Evolutionary conservation across 2,113 vertebrate genomes (phyloP), one percentile per base, ranked within the genome.

Genomic region (Podiceps cristatus): DNA sequence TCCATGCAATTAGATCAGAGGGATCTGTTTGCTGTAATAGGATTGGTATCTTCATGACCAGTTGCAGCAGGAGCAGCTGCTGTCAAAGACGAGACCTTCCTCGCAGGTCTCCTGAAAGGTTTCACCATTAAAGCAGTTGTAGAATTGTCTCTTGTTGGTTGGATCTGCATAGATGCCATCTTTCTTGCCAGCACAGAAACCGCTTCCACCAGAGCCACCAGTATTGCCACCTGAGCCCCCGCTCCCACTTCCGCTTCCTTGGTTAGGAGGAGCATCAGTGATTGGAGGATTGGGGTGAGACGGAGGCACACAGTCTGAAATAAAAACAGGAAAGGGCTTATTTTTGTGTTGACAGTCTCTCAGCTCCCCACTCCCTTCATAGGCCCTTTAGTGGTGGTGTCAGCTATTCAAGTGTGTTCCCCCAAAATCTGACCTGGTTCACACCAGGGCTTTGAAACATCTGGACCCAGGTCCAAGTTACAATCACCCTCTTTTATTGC

Each of bases 51-150:
- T 76, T 96, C 56, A 86, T 7, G 97, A 42, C 98, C 98, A 98
- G 96, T 98, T 98, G 94, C 98, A 99, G 96, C 98, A 99, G n/a
- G 75, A 75, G 87, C 98, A 99, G 93, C 68, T 93, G 63, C 85
- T 0, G 18, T 99, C 97, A 19, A 98, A 99, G 76, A 99, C 96
- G 17, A 98, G 97, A 3, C 97, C 93, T 0, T 12, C 0, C 6
- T 75, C 52, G 33, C 98, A 98, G 40, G 95, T 62, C 80, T 98
- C 47, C 45, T 24, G 0, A 4, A 97, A 97, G 25, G 95, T 97
- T 13, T 71, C 1, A 4, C 98, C 98, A 40, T 98, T 86, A 24
- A 35, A 0, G 18, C 98, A 99, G 50, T 68, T 81, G 95, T 97
- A 98, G 97, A 98, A 99, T 28, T 71, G 76, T 71, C 98, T 98